A percentile compares a stretch with the other conserved stretches of the same genome.
These are phyloP conservation scores for Brachyptera risi DNA, from an alignment of 2,888 invertebrate species.

Conservation along the genomic window DNA sequence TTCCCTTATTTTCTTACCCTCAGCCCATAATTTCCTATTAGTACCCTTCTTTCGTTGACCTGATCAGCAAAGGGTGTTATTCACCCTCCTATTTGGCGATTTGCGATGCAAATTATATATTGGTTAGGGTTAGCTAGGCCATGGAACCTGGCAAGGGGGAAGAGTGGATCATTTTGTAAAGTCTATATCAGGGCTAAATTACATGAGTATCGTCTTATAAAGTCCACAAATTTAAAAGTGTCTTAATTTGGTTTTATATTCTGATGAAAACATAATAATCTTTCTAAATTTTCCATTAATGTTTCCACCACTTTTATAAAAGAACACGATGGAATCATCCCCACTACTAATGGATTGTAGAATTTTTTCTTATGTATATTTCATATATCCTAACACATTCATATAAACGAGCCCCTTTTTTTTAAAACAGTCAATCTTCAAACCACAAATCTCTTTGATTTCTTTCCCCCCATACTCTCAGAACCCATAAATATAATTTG, in stretches of 20 bases:
- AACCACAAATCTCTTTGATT: conserved; percentile 10
- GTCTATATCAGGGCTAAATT: not conserved
- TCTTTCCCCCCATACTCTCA: not conserved
- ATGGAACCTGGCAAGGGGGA: not conserved
- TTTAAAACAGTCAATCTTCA: conserved; percentile 10
- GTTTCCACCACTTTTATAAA: no score
- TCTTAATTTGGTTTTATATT: no score
- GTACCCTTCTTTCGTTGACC: not conserved
- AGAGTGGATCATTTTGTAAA: not conserved
- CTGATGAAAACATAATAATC: no score
- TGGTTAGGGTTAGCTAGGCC: no score
- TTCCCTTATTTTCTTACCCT: not conserved
- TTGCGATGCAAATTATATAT: conserved; percentile 18
- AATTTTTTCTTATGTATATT: conserved; percentile 9
- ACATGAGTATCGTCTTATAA: no score
- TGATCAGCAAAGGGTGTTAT: not conserved
- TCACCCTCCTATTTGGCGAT: not conserved
- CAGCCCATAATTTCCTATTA: conserved; percentile 21
- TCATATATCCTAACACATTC: not conserved
- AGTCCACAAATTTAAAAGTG: not conserved
- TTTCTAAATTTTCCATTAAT: no score
- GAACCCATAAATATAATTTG: not conserved
- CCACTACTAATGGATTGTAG: not conserved
- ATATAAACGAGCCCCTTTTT: not conserved
- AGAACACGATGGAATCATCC: no score